phyloP scores from a whole-genome alignment of 2,113 vertebrate species.

The Piaya cayana region DNA sequence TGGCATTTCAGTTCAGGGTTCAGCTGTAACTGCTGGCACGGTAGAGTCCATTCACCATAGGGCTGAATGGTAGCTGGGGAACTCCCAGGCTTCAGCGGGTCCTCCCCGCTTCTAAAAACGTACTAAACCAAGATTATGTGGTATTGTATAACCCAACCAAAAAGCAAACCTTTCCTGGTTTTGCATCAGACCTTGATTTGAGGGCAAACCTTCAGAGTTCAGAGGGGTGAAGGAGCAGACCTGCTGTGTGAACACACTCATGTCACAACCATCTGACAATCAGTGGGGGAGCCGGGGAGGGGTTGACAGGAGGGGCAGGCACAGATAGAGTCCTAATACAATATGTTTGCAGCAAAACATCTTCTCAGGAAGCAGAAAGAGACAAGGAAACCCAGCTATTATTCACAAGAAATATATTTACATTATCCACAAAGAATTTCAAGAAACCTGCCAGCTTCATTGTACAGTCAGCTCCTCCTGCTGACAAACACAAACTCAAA shows the following conservation, averaged over 20 bases:
- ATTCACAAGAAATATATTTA: slow-evolving; percentile 4
- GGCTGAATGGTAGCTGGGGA: neutral
- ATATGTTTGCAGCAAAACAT: neutral
- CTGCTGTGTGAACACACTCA: neutral
- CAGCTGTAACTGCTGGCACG: fast-evolving
- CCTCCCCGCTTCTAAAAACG: neutral
- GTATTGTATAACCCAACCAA: neutral
- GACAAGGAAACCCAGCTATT: neutral
- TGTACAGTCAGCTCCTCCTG: neutral
- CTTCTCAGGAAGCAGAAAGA: slow-evolving; percentile 27
- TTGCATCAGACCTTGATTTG: neutral
- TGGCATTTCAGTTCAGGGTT: neutral
- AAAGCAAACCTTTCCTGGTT: neutral
- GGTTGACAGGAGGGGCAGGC: neutral
- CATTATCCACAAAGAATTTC: neutral
- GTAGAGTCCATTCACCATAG: neutral
- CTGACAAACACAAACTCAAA: neutral
- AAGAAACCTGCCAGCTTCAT: neutral
- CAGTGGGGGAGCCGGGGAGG: neutral
- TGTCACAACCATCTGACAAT: neutral
- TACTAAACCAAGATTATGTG: neutral
- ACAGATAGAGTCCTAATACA: neutral
- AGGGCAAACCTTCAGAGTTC: neutral
- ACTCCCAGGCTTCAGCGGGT: neutral
- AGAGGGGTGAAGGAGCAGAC: neutral